Conservation (phyloP, 2,113 vertebrate genomes). For the Mixornis gularis region DNA sequence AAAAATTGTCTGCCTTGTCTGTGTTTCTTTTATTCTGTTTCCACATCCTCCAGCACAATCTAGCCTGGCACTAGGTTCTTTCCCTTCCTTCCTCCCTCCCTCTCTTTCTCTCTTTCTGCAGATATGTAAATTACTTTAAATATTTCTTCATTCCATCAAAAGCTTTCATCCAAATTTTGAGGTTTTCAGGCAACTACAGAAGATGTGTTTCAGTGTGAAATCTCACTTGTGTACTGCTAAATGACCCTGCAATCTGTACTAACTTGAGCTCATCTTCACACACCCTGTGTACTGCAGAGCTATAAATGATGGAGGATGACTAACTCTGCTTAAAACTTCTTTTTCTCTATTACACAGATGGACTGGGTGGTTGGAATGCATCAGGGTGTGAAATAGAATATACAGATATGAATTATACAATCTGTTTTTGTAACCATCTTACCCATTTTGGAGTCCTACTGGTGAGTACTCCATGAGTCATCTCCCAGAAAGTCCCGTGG, state of each 20-base stretch:
- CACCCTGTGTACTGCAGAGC: slow-evolving; percentile 24
- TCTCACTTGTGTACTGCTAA: slow-evolving; percentile 16
- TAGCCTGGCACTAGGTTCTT: not conserved
- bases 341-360: slow-evolving; percentile 70
- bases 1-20: not conserved
- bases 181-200: not conserved
- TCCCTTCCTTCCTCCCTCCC: not conserved
- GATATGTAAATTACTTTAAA: not conserved
- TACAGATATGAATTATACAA: slow-evolving; percentile 75
- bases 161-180: slow-evolving; percentile 10
- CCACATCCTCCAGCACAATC: not conserved
- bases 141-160: not conserved
- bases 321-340: slow-evolving; percentile 66
- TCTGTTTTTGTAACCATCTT: slow-evolving; percentile 87
- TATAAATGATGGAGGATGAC: slow-evolving; percentile 62
- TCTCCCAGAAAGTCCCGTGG: not conserved
- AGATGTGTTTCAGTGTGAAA: slow-evolving; percentile 20
- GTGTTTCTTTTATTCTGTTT: not conserved
- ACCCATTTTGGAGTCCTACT: slow-evolving; percentile 89
- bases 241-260: slow-evolving; percentile 48
- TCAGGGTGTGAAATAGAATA: slow-evolving; percentile 73
- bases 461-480: slow-evolving; percentile 76
- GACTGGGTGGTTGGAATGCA: slow-evolving; percentile 84
- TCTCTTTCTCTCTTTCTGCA: too few species aligned
- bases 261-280: slow-evolving; percentile 52